A percentile compares a stretch with the other conserved stretches of the same genome.
These are phyloP conservation scores for Diplodus sargus DNA, from an alignment of 2,797 vertebrate genomes.

Conservation along the genomic window DNA sequence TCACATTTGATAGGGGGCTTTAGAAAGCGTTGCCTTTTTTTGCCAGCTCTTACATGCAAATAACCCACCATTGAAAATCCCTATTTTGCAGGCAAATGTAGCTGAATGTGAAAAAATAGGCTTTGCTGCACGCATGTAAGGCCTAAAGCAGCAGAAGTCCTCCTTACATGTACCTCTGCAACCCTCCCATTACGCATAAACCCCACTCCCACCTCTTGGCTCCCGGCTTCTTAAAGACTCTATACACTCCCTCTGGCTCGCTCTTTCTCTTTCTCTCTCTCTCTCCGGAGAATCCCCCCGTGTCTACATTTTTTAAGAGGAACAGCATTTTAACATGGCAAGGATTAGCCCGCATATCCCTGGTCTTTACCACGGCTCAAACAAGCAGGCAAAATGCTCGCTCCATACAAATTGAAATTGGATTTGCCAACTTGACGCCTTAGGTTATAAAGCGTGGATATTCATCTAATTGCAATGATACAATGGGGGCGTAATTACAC, in stretches of 20 bases:
- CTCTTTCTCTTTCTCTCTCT: conserved; percentile 45
- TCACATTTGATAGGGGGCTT: not conserved
- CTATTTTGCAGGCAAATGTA: conserved; percentile 37
- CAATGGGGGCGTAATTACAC: conserved; percentile 87
- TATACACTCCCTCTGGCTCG: conserved; percentile 59
- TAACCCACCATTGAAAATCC: conserved; percentile 51
- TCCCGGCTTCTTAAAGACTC: conserved; percentile 55
- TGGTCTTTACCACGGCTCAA: conserved; percentile 84
- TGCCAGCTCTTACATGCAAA: conserved; percentile 32
- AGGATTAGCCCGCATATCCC: conserved; percentile 86
- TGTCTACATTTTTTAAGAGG: conserved; percentile 80
- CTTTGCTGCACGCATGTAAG: conserved; percentile 49
- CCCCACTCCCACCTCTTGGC: conserved; percentile 72
- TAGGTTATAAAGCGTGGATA: conserved; percentile 89
- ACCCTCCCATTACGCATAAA: conserved; percentile 66
- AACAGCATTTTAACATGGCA: conserved; percentile 81
- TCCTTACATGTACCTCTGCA: conserved; percentile 53
- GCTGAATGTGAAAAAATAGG: conserved; percentile 60
- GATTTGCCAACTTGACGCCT: conserved; percentile 87
- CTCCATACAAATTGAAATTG: conserved; percentile 89
- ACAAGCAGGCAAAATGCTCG: conserved; percentile 84
- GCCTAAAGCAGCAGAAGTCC: conserved; percentile 61
- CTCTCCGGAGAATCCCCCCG: conserved; percentile 73
- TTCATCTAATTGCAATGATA: conserved; percentile 88
- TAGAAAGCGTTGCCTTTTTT: not conserved